Evolutionary conservation across 1,140 invertebrate genomes (phyloP).

Genomic region (Drosophila orosa): DNA sequence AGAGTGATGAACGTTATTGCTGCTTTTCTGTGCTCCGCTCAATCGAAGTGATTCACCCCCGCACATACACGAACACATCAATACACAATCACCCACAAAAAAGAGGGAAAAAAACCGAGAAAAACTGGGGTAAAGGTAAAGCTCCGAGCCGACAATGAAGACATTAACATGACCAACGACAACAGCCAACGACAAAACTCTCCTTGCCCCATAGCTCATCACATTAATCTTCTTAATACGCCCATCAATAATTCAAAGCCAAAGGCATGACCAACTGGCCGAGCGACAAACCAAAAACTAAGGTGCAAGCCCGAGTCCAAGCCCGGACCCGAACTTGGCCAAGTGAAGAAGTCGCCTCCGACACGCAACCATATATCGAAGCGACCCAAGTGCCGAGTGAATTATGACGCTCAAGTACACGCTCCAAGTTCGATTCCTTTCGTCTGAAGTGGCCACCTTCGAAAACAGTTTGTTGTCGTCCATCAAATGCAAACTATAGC

Average conservation of each 20-base stretch:
- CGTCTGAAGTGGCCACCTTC: constrained; percentile 56
- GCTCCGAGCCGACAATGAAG: constrained; percentile 78
- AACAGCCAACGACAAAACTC: constrained; percentile 73
- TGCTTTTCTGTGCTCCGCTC: constrained; percentile 52
- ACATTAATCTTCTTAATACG: constrained; percentile 83
- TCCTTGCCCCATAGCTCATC: constrained; percentile 69
- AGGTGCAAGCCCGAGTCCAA: constrained; percentile 19
- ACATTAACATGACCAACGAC: constrained; percentile 81
- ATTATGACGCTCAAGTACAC: constrained; percentile 69
- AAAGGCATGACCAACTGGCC: constrained; percentile 69
- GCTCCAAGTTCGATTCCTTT: constrained; percentile 41
- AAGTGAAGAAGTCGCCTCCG: constrained; percentile 61
- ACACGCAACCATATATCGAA: constrained; percentile 59
- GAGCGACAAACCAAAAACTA: constrained; percentile 15
- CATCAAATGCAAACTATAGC: constrained; percentile 76
- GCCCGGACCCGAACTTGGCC: constrained; percentile 32
- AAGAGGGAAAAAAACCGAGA: not conserved
- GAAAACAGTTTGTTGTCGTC: constrained; percentile 76
- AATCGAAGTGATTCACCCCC: constrained; percentile 58
- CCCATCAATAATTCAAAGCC: constrained; percentile 83
- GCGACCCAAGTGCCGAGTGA: constrained; percentile 70
- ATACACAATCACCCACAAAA: constrained; percentile 15
- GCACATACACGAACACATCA: constrained; percentile 27
- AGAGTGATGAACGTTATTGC: constrained; percentile 76
- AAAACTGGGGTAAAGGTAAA: constrained; percentile 59